Conservation (phyloP, 2,888 invertebrate genomes). For the Antheraea assamensis region DNA sequence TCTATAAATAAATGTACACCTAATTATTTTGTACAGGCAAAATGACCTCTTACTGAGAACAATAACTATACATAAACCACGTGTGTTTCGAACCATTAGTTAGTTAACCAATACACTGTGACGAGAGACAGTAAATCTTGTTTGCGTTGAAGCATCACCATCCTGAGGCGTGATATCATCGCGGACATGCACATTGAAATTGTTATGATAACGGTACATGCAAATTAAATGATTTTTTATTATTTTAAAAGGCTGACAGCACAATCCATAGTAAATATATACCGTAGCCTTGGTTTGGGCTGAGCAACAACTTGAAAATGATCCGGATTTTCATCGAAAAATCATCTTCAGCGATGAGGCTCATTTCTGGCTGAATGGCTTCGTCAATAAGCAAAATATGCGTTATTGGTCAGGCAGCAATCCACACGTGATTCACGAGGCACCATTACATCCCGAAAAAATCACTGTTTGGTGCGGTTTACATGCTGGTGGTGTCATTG, state of each 20-base stretch:
- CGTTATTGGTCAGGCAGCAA: no score
- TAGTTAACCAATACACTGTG: background rate
- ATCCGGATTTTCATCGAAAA: no score
- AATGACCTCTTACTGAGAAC: background rate
- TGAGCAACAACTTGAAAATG: no score
- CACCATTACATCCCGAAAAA: no score
- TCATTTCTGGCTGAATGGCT: no score
- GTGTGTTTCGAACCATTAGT: background rate
- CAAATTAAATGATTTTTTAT: background rate
- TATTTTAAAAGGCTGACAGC: background rate
- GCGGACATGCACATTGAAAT: slow-evolving; percentile 1
- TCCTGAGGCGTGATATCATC: slow-evolving; percentile 3
- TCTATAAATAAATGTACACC: no score
- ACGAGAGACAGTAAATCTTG: background rate
- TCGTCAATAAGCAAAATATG: no score
- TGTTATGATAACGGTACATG: background rate
- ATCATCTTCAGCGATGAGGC: no score
- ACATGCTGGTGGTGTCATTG: no score
- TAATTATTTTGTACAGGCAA: background rate
- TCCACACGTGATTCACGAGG: no score
- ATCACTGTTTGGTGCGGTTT: no score
- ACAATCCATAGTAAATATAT: background rate
- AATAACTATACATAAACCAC: background rate
- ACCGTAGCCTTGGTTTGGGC: no score
- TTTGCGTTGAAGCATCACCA: slow-evolving; percentile 5